Conservation (phyloP, 2,113 vertebrate genomes). For the Carollia perspicillata region DNA sequence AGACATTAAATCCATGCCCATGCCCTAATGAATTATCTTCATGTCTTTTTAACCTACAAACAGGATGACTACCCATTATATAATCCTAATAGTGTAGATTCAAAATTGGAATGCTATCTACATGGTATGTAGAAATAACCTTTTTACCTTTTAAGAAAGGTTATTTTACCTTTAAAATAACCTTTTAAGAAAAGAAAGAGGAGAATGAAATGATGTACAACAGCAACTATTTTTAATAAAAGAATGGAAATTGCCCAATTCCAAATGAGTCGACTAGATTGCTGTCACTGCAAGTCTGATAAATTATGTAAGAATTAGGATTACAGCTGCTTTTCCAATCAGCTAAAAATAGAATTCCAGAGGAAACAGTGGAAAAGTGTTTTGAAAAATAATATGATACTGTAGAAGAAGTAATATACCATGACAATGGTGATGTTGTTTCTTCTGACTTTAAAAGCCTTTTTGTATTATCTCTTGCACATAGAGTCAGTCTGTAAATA, state of each 20-base stretch:
- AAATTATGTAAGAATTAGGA: neutral
- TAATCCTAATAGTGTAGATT: neutral
- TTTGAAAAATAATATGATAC: neutral
- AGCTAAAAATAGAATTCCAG: neutral
- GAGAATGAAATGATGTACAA: neutral
- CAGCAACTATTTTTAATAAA: neutral
- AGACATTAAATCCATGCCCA: too few species aligned
- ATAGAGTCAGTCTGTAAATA: neutral
- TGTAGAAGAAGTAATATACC: neutral
- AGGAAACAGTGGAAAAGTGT: neutral
- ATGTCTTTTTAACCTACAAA: neutral
- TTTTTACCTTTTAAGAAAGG: too few species aligned
- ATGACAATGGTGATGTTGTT: neutral
- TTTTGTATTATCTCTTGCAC: neutral
- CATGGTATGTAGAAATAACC: neutral
- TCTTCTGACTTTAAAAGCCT: neutral
- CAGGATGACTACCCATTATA: neutral
- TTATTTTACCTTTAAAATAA: too few species aligned
- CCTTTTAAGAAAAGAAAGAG: neutral
- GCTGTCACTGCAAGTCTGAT: neutral
- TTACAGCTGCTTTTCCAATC: neutral
- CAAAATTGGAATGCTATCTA: neutral
- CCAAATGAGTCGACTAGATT: neutral
- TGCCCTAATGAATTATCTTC: neutral
- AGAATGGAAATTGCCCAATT: neutral